Conservation (phyloP, 2,797 vertebrate species). For the Typhlichthys eigenmanni region DNA sequence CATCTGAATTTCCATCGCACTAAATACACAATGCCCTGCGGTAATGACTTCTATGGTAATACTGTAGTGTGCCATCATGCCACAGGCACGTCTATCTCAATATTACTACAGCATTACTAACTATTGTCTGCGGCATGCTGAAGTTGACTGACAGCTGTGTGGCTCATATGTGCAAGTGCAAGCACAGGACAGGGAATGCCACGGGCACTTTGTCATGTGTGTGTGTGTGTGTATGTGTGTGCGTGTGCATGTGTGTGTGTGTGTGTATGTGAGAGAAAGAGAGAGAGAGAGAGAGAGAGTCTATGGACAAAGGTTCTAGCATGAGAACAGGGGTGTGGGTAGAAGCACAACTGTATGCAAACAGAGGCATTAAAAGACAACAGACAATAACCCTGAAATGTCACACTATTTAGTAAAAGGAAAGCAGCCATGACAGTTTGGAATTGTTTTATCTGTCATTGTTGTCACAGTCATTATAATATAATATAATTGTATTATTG, state of each 20-base stretch:
- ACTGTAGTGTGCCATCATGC: not conserved
- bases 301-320: not conserved
- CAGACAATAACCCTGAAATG: not conserved
- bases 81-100: constrained; percentile 24
- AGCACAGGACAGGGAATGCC: constrained; percentile 31
- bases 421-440: too few relatives aligned
- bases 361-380: constrained; percentile 27
- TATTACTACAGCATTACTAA: constrained; percentile 1
- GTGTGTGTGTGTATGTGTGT: too few relatives aligned
- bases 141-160: constrained; percentile 60
- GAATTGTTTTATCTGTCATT: too few relatives aligned
- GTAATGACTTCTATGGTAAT: constrained; percentile 1
- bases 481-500: too few relatives aligned
- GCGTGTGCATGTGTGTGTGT: constrained; percentile 23
- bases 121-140: constrained; percentile 51
- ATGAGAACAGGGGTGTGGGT: constrained; percentile 10
- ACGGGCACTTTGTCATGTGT: constrained; percentile 24
- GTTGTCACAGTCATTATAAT: too few relatives aligned
- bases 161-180: constrained; percentile 17
- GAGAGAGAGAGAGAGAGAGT: too few relatives aligned
- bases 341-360: constrained; percentile 4
- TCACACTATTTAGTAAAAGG: too few relatives aligned
- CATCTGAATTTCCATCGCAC: not conserved
- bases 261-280: too few relatives aligned
- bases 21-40: not conserved